Conservation (phyloP, 2,888 invertebrate species). For the Epinotia brunnichana region DNA sequence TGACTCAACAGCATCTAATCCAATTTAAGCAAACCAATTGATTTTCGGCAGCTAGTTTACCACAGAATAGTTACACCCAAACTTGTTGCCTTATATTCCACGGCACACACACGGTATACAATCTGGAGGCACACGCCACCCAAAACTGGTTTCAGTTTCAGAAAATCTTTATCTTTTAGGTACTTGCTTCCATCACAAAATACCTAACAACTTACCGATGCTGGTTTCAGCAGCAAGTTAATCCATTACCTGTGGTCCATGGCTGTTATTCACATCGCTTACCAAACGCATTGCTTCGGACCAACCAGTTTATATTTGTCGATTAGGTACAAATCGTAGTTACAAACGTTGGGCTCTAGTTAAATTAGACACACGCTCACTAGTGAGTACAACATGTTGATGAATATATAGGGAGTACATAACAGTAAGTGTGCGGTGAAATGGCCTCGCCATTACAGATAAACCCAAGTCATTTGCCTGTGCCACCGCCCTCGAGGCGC, state of each 20-base stretch:
- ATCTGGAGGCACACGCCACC: not conserved
- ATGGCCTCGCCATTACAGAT: slow-evolving; percentile 37
- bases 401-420: slow-evolving; percentile 46
- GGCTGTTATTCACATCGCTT: not conserved
- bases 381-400: not conserved
- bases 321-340: too few relatives aligned
- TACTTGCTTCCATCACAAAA: not conserved
- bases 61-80: not conserved
- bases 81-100: not conserved
- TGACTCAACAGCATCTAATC: too few relatives aligned
- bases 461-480: slow-evolving; percentile 34
- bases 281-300: not conserved
- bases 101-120: too few relatives aligned
- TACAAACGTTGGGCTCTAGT: not conserved
- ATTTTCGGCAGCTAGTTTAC: not conserved
- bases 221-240: slow-evolving; percentile 53
- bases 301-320: not conserved
- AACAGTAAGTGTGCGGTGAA: slow-evolving; percentile 46
- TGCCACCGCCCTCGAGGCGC: slow-evolving; percentile 21
- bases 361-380: not conserved
- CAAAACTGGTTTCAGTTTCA: not conserved
- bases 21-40: too few relatives aligned
- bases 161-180: not conserved
- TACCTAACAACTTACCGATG: not conserved
- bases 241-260: slow-evolving; percentile 59